A percentile compares a stretch with the other conserved stretches of the same genome.
Evolutionary conservation across 2,888 invertebrate species (phyloP).

Genomic region (Drosophila setosimentum): DNA sequence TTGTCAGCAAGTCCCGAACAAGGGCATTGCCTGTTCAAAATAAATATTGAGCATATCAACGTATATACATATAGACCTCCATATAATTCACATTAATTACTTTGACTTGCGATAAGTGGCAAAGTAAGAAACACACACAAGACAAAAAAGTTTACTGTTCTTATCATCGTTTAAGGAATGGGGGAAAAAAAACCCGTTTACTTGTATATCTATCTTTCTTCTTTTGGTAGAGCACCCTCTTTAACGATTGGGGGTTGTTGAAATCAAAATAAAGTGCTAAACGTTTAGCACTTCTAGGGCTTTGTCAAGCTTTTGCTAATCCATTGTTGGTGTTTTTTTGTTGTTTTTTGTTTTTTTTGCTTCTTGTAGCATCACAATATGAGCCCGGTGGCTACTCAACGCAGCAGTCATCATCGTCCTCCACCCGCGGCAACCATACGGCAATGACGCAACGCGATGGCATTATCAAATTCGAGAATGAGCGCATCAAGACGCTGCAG

Average conservation of each 20-base stretch:
- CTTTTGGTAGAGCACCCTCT: slow-evolving; percentile 13
- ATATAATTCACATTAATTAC: slow-evolving; percentile 45
- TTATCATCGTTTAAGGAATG: slow-evolving; percentile 49
- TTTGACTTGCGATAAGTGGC: slow-evolving; percentile 49
- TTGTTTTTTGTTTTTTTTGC: slow-evolving; percentile 1
- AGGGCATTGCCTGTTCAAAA: slow-evolving; percentile 5
- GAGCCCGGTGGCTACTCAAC: slow-evolving; percentile 88
- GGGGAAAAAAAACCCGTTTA: slow-evolving; percentile 5
- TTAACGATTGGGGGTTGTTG: slow-evolving; percentile 51
- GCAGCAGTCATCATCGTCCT: slow-evolving; percentile 87
- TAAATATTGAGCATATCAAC: neutral
- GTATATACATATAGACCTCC: neutral
- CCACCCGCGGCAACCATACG: slow-evolving; percentile 87
- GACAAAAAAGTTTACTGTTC: slow-evolving; percentile 10
- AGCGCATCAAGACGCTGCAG: slow-evolving; percentile 97
- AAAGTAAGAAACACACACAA: slow-evolving; percentile 6
- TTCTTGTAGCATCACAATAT: slow-evolving; percentile 88
- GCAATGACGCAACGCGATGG: slow-evolving; percentile 96
- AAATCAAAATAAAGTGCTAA: slow-evolving; percentile 66
- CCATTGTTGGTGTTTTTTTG: slow-evolving; percentile 14
- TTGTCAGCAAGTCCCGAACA: neutral
- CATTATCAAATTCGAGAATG: slow-evolving; percentile 97
- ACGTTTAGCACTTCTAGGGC: slow-evolving; percentile 48
- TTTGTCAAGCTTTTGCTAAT: slow-evolving; percentile 32
- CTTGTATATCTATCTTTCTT: neutral